These are phyloP conservation scores for Cichladusa arquata DNA, from an alignment of 2,113 vertebrate genomes.

Conservation along the genomic window DNA sequence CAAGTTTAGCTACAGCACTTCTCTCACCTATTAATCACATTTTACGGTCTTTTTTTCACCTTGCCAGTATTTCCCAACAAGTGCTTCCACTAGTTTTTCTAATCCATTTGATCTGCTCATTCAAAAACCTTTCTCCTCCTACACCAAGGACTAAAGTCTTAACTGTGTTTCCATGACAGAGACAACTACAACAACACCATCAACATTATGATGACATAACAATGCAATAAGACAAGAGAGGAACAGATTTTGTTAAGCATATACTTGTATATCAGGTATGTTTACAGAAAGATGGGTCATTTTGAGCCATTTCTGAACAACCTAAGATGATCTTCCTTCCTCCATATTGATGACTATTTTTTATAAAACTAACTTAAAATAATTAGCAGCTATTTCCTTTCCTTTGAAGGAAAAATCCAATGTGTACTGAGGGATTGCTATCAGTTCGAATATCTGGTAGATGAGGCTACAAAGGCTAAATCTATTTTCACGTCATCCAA, in stretches of 20 bases:
- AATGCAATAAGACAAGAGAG: not conserved
- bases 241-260: not conserved
- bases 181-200: not conserved
- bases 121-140: not conserved
- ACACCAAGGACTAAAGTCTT: not conserved
- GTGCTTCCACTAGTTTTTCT: not conserved
- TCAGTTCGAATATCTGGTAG: not conserved
- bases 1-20: not conserved
- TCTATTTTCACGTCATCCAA: not conserved
- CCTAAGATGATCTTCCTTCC: not conserved
- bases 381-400: not conserved
- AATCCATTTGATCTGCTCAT: not conserved
- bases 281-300: not conserved
- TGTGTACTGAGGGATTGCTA: accelerated
- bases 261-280: not conserved
- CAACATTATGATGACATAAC: not conserved
- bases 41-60: not conserved
- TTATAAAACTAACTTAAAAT: not conserved
- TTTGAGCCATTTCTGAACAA: not conserved
- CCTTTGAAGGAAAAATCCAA: not conserved
- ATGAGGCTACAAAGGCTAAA: not conserved
- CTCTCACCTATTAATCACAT: not conserved
- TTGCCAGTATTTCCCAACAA: not conserved
- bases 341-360: not conserved
- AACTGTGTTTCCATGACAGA: not conserved